Evolutionary conservation across 2,888 invertebrate species (phyloP).

Genomic region (Entomobrya multifasciata): DNA sequence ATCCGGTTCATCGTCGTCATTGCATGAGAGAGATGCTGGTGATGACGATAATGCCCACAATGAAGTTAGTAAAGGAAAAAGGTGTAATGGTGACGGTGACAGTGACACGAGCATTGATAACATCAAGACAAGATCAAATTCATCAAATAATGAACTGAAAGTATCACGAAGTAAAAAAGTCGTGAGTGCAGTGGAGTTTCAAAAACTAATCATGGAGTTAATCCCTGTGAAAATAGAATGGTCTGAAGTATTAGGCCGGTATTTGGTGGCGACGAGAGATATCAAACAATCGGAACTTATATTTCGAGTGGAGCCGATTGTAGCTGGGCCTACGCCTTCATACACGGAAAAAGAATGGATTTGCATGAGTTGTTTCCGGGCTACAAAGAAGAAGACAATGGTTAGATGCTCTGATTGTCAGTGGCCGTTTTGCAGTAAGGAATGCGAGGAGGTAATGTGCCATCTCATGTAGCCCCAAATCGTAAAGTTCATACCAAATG

Average conservation of each 20-base stretch:
- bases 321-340: slow-evolving; percentile 57
- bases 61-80: background rate
- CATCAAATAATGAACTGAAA: slow-evolving; percentile 4
- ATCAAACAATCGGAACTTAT: slow-evolving; percentile 48
- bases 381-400: slow-evolving; percentile 61
- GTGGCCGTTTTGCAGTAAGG: slow-evolving; percentile 60
- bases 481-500: background rate
- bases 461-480: background rate
- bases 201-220: slow-evolving; percentile 37
- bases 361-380: slow-evolving; percentile 59
- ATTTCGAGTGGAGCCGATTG: slow-evolving; percentile 56
- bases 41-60: background rate
- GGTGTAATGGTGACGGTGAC: background rate
- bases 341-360: slow-evolving; percentile 63
- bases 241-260: slow-evolving; percentile 37
- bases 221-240: slow-evolving; percentile 64
- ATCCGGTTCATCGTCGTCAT: slow-evolving; percentile 26
- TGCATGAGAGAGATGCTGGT: background rate
- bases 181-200: slow-evolving; percentile 15
- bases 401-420: slow-evolving; percentile 55
- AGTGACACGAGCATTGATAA: background rate
- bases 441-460: slow-evolving; percentile 54
- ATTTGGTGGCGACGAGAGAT: slow-evolving; percentile 63
- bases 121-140: background rate
- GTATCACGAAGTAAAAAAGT: background rate